Base-by-base conservation (phyloP, 2,888 invertebrate genomes). In the Ophonus ardosiacus region DNA sequence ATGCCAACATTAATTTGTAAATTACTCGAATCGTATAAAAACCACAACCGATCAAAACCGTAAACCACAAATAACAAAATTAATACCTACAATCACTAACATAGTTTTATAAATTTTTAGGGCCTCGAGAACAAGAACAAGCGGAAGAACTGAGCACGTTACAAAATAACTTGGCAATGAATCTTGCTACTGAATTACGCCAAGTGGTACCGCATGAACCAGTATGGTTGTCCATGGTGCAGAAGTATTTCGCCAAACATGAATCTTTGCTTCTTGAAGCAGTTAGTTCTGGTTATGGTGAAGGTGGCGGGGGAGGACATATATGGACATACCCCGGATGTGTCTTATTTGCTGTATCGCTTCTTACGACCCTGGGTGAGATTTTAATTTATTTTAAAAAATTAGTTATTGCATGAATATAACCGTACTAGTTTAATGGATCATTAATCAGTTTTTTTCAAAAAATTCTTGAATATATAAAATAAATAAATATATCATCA, bases 251-350 rank as follows among this genome's bases (percentile, higher is more conserved):
- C 65, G 89, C 89, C 4, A 92, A 93, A 56, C 94, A 95, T 87
- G 93, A 94, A 88, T 91, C 93, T 15, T 92, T 92, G 21, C 91
- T 95, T 5, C 91, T 95, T 1, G 92, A 93, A 85, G 92, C 93
- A 0, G 92, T 93, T 0, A 92, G 91, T 86, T 91, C 92, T 8
- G 93, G 93, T 4, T 93, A 93, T 86, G 93, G 93, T 0, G 93
- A 93, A 88, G 92, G 92, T 7, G 91, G 90, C 56, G 92, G 92
- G 0, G 92, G 92, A 0, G 95, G 95, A 0, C 92, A 92, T 85
- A 94, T 94, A 86, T 95, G 95, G 95, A 93, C 94, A 21, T 93
- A 94, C 87, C 93, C 95, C 0, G 95, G 95, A 13, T 95, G 95
- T 59, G 92, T 95, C 76, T 91, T 96, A 21, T 95, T 95, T 88